Conservation (phyloP, 2,888 invertebrate species). For the Sussaba pulchella region DNA sequence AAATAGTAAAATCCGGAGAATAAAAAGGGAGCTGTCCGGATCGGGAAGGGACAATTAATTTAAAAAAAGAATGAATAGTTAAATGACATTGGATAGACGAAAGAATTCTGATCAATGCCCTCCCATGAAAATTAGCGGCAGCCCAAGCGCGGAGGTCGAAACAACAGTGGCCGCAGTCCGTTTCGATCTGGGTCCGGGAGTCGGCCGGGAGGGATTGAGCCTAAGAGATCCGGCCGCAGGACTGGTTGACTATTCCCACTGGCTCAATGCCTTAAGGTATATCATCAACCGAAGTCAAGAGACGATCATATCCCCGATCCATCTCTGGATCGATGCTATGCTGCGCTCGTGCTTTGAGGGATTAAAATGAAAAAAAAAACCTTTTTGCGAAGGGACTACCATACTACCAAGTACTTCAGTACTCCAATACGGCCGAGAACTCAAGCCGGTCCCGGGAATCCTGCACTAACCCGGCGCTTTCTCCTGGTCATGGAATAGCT, state of each 20-base stretch:
- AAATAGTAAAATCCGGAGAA: no score
- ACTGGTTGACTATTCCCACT: constrained; percentile 87
- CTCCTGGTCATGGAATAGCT: constrained; percentile 61
- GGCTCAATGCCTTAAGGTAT: constrained; percentile 86
- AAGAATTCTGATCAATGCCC: constrained; percentile 47
- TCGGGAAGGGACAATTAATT: no score
- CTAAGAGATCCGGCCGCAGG: constrained; percentile 86
- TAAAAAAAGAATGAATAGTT: not conserved
- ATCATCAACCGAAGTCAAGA: constrained; percentile 50
- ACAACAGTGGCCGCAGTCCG: constrained; percentile 83
- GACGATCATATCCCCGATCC: constrained; percentile 50
- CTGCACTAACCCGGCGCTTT: constrained; percentile 68
- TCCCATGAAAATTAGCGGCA: constrained; percentile 77
- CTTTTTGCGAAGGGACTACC: constrained; percentile 18
- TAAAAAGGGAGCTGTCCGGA: no score
- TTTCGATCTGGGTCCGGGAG: constrained; percentile 84
- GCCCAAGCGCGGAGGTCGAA: constrained; percentile 83
- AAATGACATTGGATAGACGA: constrained; percentile 8
- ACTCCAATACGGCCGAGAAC: constrained; percentile 22
- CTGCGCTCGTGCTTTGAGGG: constrained; percentile 57
- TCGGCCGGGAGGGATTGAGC: constrained; percentile 86
- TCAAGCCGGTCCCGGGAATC: constrained; percentile 45
- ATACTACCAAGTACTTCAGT: constrained; percentile 3
- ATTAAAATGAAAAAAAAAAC: no score
- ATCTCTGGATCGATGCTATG: constrained; percentile 49